Evolutionary conservation across 2,797 vertebrate genomes (phyloP).

Genomic region (Octomys mimax): DNA sequence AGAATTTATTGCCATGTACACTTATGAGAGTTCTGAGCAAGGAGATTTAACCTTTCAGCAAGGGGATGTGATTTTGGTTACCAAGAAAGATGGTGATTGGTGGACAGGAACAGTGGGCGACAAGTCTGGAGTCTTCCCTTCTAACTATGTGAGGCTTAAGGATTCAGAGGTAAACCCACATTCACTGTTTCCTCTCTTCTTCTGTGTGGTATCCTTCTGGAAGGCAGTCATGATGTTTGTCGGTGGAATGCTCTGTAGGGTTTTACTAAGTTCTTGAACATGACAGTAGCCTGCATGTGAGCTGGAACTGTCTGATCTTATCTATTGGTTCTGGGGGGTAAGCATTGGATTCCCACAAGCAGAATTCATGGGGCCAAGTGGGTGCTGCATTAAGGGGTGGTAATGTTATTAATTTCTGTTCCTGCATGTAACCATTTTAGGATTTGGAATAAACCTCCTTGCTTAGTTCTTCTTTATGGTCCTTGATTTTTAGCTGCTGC

Average conservation of each 20-base stretch:
- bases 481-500: background rate
- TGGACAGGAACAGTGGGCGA: conserved; percentile 97
- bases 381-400: background rate
- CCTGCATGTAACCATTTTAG: background rate
- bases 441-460: background rate
- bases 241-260: background rate
- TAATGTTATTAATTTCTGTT: background rate
- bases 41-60: conserved; percentile 99
- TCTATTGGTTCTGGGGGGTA: background rate
- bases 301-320: background rate
- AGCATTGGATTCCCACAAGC: background rate
- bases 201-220: conserved; percentile 41
- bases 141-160: conserved; percentile 98
- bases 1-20: conserved; percentile 99
- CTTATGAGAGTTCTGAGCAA: conserved; percentile 98
- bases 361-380: background rate
- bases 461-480: background rate
- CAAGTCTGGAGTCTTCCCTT: conserved; percentile 98
- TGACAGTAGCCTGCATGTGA: background rate
- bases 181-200: conserved; percentile 72
- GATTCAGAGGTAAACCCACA: conserved; percentile 92
- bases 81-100: conserved; percentile 99
- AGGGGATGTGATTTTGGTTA: conserved; percentile 97
- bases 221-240: background rate
- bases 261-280: conserved; percentile 36